Percentiles rank a stretch among this genome's conserved stretches.
Evolutionary conservation across 1,140 invertebrate species (phyloP).

Genomic region (Chelonus insularis): DNA sequence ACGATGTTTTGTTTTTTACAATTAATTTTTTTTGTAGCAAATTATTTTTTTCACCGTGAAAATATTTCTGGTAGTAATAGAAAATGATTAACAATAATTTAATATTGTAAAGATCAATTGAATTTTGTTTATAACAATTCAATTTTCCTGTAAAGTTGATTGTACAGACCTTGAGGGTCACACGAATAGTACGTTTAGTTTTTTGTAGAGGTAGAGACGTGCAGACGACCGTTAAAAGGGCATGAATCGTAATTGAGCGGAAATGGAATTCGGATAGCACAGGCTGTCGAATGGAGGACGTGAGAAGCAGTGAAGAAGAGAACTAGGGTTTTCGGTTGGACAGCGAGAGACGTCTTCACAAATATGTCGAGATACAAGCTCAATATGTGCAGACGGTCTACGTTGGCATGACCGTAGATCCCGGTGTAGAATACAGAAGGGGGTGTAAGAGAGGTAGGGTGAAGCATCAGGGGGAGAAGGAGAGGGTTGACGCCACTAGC

Average conservation of each 20-base stretch:
- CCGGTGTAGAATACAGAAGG: background rate
- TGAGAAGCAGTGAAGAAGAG: constrained; percentile 23
- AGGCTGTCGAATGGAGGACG: constrained; percentile 33
- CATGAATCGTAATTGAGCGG: constrained; percentile 55
- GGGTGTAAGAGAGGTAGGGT: constrained; percentile 29
- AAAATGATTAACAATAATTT: too few relatives aligned
- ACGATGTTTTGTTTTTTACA: too few relatives aligned
- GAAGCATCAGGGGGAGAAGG: constrained; percentile 25
- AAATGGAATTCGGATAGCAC: constrained; percentile 52
- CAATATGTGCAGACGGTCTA: constrained; percentile 20
- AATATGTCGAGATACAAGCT: constrained; percentile 19
- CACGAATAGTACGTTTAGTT: too few relatives aligned
- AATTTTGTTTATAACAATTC: too few relatives aligned
- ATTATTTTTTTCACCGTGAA: too few relatives aligned
- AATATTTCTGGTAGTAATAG: too few relatives aligned
- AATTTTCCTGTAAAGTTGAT: too few relatives aligned
- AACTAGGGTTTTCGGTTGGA: background rate
- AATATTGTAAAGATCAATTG: too few relatives aligned
- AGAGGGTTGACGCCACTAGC: constrained; percentile 49
- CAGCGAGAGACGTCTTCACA: constrained; percentile 12
- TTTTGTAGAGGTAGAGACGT: too few relatives aligned
- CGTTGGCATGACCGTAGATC: constrained; percentile 21
- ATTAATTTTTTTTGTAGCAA: too few relatives aligned
- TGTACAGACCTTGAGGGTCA: too few relatives aligned
- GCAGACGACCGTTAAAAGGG: constrained; percentile 16